Percentiles rank a stretch among this genome's conserved stretches.
These are phyloP conservation scores for Xanthia togata DNA, from an alignment of 2,888 invertebrate genomes.

Conservation along the genomic window DNA sequence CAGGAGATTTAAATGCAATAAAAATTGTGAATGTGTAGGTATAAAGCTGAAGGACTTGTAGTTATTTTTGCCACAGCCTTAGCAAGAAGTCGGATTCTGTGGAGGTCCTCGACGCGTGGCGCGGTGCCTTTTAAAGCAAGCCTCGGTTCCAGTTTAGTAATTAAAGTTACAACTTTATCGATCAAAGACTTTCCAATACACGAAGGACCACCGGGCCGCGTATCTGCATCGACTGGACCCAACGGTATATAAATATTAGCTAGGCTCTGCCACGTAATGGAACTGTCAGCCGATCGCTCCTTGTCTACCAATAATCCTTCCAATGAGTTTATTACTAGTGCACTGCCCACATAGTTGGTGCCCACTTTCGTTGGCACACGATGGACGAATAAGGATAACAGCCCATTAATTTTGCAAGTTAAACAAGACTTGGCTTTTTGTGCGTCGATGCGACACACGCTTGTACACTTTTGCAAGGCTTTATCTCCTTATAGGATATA, in stretches of 20 bases:
- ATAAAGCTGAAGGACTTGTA: conserved; percentile 58
- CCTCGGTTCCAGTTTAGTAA: conserved; percentile 85
- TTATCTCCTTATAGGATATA: conserved; percentile 44
- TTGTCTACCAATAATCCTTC: conserved; percentile 81
- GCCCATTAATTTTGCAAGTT: conserved; percentile 73
- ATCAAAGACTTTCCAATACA: conserved; percentile 83
- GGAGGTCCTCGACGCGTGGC: conserved; percentile 78
- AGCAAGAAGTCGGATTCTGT: conserved; percentile 69
- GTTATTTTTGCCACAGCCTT: conserved; percentile 68
- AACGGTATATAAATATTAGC: conserved; percentile 82
- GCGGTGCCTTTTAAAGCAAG: conserved; percentile 84
- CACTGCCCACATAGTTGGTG: conserved; percentile 71
- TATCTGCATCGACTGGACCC: conserved; percentile 77
- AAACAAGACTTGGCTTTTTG: conserved; percentile 68
- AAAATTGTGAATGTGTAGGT: conserved; percentile 55
- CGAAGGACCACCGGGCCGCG: conserved; percentile 84
- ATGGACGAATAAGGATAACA: conserved; percentile 73
- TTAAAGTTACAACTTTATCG: conserved; percentile 90
- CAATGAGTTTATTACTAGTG: conserved; percentile 86
- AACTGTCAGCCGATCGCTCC: conserved; percentile 84
- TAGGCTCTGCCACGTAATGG: conserved; percentile 82
- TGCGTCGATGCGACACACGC: conserved; percentile 22
- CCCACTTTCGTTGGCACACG: conserved; percentile 68
- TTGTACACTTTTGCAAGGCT: conserved; percentile 46
- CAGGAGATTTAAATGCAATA: conserved; percentile 57